Base-by-base conservation (phyloP, 2,113 vertebrate genomes). In the Ramphastos sulfuratus region DNA sequence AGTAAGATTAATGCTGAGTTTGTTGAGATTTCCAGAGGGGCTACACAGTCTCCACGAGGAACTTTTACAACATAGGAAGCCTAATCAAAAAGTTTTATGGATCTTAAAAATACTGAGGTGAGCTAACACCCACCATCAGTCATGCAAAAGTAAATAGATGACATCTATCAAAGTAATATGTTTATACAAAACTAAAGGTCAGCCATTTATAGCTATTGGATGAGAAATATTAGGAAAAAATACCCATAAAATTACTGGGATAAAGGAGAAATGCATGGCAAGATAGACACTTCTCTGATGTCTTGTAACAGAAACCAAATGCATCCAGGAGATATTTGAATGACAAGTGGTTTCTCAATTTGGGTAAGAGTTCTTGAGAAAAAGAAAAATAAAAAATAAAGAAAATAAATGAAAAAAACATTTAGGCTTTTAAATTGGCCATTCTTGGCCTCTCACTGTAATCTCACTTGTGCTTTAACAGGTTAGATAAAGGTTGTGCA, bases 201-300 rank as follows among this genome's bases (percentile, higher is more conserved):
- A 77, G n/a, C 3, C 6, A 28, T 59, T 63, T 42, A 73, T 59
- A 70, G 28, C 6, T 77, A 23, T 30, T 55, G 25, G 9, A 58
- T 31, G 4, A 61, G 65, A 94, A 93, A 93, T 69, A 73, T 92
- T 48, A 27, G 46, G 73, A 97, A 96, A 94, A 27, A 66, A n/a
- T 70, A 52, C 76, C 9, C 0, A 72, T 21, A 54, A 27, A 39
- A 48, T 50, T 20, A 7, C 39, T 35, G 48, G 23, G 6, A 44
- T 44, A 63, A 82, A 90, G 10, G 8, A 6, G 21, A 65, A 72
- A 78, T 44, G 10, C 9, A 52, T 15, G 15, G 42, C 70, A 44
- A 67, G 55, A 72, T 27, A 63, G 21, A 52, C 44, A 65, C 61
- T 88, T 25, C 39, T 94, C 71, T 90, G 83, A 66, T 70, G 63